Conservation (phyloP, 2,888 invertebrate species). For the Caradrina kadenii region DNA sequence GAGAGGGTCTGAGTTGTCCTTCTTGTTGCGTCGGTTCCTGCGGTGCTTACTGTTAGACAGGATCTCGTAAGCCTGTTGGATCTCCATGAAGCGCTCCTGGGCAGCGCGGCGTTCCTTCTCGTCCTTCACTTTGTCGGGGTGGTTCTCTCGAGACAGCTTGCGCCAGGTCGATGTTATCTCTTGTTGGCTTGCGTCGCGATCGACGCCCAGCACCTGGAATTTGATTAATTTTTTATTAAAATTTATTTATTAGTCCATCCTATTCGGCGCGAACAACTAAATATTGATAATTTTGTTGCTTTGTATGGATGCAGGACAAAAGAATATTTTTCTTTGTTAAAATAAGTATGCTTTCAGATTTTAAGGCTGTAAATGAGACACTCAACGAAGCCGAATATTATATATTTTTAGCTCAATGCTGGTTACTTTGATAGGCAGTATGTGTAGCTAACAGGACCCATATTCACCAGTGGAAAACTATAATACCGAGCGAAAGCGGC, state of each 20-base stretch:
- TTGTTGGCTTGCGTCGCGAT: slow-evolving; percentile 95
- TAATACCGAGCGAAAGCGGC: too few relatives aligned
- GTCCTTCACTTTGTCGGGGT: slow-evolving; percentile 97
- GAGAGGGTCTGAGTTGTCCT: slow-evolving; percentile 88
- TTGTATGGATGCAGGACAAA: background rate
- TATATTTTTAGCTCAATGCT: too few relatives aligned
- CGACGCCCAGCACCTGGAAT: slow-evolving; percentile 93
- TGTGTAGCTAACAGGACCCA: too few relatives aligned
- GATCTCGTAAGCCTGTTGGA: slow-evolving; percentile 97
- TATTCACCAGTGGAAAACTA: background rate
- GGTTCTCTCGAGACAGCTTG: slow-evolving; percentile 95
- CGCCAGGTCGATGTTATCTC: slow-evolving; percentile 96
- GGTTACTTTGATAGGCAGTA: too few relatives aligned
- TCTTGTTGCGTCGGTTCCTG: slow-evolving; percentile 93
- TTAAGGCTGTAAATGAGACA: too few relatives aligned
- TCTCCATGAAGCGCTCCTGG: slow-evolving; percentile 97
- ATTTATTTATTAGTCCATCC: background rate
- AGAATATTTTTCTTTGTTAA: background rate
- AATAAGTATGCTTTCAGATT: background rate
- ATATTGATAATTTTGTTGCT: background rate
- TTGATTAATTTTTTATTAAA: background rate
- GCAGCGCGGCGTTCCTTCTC: slow-evolving; percentile 92
- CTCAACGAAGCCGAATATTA: too few relatives aligned
- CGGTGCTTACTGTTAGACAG: slow-evolving; percentile 95
- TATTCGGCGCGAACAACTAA: background rate